Conservation (phyloP, 2,113 vertebrate genomes). For the Canis aureus region DNA sequence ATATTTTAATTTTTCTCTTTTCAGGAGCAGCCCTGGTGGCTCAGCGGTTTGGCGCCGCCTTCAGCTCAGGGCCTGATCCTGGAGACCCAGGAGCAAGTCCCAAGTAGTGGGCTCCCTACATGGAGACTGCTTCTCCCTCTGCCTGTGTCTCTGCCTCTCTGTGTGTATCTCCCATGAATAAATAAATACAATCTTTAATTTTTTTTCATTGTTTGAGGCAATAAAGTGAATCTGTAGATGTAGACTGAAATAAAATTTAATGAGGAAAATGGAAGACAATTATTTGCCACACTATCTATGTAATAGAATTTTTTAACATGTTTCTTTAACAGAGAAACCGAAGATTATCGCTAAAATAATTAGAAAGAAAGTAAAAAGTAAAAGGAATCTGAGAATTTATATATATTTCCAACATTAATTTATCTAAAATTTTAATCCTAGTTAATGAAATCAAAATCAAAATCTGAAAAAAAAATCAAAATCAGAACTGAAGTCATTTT, state of each 20-base stretch:
- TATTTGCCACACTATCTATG: background rate
- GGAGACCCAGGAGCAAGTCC: no score
- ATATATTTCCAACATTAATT: background rate
- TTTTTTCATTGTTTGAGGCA: background rate
- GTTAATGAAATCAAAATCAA: background rate
- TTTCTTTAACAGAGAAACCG: background rate
- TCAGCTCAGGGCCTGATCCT: no score
- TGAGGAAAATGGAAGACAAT: background rate
- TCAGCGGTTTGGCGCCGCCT: no score
- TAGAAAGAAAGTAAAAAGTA: background rate
- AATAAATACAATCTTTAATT: background rate
- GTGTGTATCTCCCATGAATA: no score
- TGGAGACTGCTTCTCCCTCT: no score
- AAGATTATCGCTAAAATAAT: background rate
- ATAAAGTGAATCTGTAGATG: background rate
- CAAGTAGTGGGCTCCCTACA: no score
- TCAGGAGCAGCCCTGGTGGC: no score
- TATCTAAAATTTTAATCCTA: background rate
- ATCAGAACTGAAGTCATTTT: background rate
- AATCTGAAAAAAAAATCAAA: background rate
- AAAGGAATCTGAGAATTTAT: background rate
- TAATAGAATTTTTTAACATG: background rate
- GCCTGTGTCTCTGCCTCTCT: no score
- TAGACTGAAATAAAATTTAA: background rate
- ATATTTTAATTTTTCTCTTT: background rate